Evolutionary conservation across 2,888 invertebrate species (phyloP), one percentile per base, ranked within the genome.

Genomic region (Pandemis heparana): DNA sequence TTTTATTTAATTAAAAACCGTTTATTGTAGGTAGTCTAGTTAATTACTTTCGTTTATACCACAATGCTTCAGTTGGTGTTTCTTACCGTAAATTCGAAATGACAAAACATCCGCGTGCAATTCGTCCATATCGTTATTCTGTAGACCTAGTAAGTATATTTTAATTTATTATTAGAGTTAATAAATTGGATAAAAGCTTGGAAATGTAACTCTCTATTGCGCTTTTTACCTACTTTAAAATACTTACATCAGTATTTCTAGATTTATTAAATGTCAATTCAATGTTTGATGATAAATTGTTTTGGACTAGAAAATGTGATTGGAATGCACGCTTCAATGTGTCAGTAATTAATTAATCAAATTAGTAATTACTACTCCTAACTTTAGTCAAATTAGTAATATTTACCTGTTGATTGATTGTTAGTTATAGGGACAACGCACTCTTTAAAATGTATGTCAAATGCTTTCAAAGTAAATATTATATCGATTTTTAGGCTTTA

Each of bases 401-500:
- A 23, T 59, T 48, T 38, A 71, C 61, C 46, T 68, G 68, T 73
- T 73, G 46, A 43, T 67, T 67, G 43, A 63, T 68, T 67, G 46
- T 64, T 73, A 59, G 59, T 23, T 12, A 12, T 71, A 72, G 66
- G 14, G 10, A 51, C 10, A 38, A 39, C 59, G 59, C 62, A 64
- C 64, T 68, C 5, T 53, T 39, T 46, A 64, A 53, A 59, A 23
- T 51, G 62, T 67, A 46, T 53, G 23, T 53, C 51, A 67, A 61
- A 66, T 66, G 66, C 71, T 71, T 73, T 69, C 16, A 60, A 69
- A 60, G 38, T 51, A 65, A 48, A 60, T 32, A 60, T 32, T 60
- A 38, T 62, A 46, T 53, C 41, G 23, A 66, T 71, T 69, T 64
- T 68, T 73, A 73, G 48, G 41, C 59, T 73, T 68, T 60, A 67